Evolutionary conservation across 2,797 vertebrate species (phyloP).

Genomic region (Gila robusta): DNA sequence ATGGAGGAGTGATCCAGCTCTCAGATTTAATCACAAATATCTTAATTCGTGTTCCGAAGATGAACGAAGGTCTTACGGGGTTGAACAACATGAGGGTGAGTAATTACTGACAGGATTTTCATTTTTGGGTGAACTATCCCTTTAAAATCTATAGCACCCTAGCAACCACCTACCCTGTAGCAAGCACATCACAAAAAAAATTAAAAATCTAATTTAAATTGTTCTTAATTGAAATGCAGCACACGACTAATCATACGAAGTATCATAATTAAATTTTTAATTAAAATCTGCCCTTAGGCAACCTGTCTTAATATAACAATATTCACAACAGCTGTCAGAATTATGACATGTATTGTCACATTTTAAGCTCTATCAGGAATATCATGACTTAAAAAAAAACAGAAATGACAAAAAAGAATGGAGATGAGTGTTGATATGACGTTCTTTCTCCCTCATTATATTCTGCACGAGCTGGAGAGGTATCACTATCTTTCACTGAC

Average conservation of each 20-base stretch:
- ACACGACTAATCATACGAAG: constrained; percentile 48
- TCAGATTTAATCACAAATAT: no score
- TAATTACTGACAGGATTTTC: no score
- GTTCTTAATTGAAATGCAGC: constrained; percentile 60
- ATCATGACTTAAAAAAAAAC: background rate
- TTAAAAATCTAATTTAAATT: background rate
- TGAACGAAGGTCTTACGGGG: no score
- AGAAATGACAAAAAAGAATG: background rate
- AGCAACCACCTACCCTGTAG: background rate
- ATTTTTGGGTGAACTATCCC: no score
- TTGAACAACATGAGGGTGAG: no score
- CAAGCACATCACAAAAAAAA: background rate
- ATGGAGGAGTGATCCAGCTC: no score
- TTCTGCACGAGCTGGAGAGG: background rate
- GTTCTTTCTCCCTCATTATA: background rate
- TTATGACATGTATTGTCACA: constrained; percentile 32
- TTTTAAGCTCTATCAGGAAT: constrained; percentile 19
- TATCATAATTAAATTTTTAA: constrained; percentile 7
- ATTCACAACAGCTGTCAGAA: constrained; percentile 29
- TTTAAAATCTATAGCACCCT: background rate
- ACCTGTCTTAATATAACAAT: constrained; percentile 17
- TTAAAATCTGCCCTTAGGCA: constrained; percentile 32
- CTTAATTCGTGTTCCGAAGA: no score
- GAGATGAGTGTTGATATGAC: constrained; percentile 4
- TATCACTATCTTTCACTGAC: background rate